Conservation (phyloP, 2,797 vertebrate genomes). For the Anas capensis region DNA sequence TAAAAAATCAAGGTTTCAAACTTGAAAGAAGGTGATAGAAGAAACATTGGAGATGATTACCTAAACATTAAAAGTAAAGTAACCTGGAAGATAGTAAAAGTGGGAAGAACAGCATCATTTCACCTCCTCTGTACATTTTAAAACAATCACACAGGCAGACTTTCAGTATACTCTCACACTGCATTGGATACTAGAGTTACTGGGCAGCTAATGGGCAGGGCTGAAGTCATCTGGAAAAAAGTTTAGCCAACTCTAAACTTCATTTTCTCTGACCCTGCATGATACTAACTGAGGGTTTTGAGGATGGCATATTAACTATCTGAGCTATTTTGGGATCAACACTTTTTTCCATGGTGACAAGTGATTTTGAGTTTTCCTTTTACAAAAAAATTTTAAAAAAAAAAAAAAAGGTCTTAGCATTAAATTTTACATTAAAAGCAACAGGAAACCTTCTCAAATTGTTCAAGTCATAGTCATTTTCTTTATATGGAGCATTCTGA, state of each 20-base stretch:
- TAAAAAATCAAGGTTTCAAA: background rate
- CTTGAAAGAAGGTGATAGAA: background rate
- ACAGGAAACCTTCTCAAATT: background rate
- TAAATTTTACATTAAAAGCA: background rate
- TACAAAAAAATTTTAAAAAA: background rate
- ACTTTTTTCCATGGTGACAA: background rate
- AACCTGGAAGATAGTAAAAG: background rate
- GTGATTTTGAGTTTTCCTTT: background rate
- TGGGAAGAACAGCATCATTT: background rate
- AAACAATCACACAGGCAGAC: background rate
- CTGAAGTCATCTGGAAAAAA: background rate
- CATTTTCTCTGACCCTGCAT: background rate
- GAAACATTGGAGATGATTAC: background rate
- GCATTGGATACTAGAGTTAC: background rate
- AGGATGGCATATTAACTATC: background rate
- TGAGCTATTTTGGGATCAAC: background rate
- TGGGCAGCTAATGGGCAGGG: background rate
- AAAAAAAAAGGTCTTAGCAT: background rate
- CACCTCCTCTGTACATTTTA: background rate
- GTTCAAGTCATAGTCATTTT: background rate
- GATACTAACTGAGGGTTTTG: accelerated
- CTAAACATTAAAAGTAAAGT: background rate
- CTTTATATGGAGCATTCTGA: background rate
- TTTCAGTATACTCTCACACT: background rate
- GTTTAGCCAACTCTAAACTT: background rate